These are phyloP conservation scores for Periophthalmus modestus DNA, from an alignment of 2,113 vertebrate genomes.

Conservation along the genomic window DNA sequence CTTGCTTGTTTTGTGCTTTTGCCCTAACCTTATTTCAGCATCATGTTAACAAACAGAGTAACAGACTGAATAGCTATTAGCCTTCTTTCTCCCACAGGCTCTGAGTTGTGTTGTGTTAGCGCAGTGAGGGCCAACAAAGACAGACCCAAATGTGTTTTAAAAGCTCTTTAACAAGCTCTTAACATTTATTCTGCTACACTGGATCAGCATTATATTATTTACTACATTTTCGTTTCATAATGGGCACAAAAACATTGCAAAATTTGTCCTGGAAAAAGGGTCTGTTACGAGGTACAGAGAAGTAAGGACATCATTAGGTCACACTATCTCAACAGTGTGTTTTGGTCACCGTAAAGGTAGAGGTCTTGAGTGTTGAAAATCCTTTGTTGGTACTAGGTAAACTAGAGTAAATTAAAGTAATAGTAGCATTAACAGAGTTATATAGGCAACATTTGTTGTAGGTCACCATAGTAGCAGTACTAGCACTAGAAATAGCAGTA, in stretches of 20 bases:
- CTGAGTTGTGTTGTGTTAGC: slow-evolving; percentile 22
- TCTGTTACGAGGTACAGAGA: not conserved
- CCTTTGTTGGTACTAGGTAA: not conserved
- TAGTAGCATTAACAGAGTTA: not conserved
- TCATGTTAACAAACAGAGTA: slow-evolving; percentile 2
- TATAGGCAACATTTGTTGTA: not conserved
- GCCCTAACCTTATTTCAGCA: not conserved
- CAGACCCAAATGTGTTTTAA: slow-evolving; percentile 14
- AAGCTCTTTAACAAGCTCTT: slow-evolving; percentile 22
- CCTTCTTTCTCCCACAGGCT: not conserved
- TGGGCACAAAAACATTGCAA: slow-evolving; percentile 20
- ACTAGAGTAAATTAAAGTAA: not conserved
- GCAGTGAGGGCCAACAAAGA: slow-evolving; percentile 12
- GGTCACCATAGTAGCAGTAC: not conserved
- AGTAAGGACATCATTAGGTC: not conserved
- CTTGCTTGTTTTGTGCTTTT: not conserved
- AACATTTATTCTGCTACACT: slow-evolving; percentile 35
- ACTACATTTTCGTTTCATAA: slow-evolving; percentile 5
- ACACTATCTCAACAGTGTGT: not conserved
- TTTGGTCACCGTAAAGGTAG: not conserved
- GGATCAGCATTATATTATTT: slow-evolving; percentile 43
- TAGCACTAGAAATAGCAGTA: not conserved
- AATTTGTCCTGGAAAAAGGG: slow-evolving; percentile 13
- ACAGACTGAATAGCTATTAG: slow-evolving; percentile 1
- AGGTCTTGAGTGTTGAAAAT: not conserved